Conservation (phyloP, 2,797 vertebrate genomes). For the Catostomus latipinnis region DNA sequence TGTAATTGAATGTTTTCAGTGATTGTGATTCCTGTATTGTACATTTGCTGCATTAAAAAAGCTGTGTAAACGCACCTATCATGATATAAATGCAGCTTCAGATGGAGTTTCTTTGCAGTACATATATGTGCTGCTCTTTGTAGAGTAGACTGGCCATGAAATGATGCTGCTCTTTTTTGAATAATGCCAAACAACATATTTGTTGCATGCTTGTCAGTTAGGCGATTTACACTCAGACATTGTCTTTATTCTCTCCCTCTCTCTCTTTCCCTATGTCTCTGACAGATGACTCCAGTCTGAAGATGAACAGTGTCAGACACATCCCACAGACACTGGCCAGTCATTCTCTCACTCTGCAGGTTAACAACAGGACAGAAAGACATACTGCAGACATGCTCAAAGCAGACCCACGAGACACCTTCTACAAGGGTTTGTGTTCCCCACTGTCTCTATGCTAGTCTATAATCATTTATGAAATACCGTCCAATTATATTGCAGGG, state of each 20-base stretch:
- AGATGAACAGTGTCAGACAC: conserved; percentile 95
- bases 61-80: no score
- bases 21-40: no score
- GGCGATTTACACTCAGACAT: no score
- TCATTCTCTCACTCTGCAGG: conserved; percentile 74
- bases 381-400: conserved; percentile 84
- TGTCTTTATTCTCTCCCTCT: conserved; percentile 26
- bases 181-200: no score
- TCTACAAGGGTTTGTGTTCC: conserved; percentile 89
- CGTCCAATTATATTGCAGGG: not conserved
- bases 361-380: conserved; percentile 57
- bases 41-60: no score
- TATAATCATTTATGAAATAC: not conserved
- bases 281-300: conserved; percentile 88
- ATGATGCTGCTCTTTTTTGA: no score
- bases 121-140: no score
- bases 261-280: conserved; percentile 26
- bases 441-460: conserved; percentile 7
- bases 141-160: no score
- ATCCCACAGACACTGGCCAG: conserved; percentile 93
- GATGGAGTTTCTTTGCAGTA: no score
- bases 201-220: not conserved
- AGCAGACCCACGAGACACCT: conserved; percentile 91
- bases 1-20: no score
- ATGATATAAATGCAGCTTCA: no score